Base-by-base conservation (phyloP, 1,140 invertebrate genomes). In the Eriosoma lanigerum region DNA sequence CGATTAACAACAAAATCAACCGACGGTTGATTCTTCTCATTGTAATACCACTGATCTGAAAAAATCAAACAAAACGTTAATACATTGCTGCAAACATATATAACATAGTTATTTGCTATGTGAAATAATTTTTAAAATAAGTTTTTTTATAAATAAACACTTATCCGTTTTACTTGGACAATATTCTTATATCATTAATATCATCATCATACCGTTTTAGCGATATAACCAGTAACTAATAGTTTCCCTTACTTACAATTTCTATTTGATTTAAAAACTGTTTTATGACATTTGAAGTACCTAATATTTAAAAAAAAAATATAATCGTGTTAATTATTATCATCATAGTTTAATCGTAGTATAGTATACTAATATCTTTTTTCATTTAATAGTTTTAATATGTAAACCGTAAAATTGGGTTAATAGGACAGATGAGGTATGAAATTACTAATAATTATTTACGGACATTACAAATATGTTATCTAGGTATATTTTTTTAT, bases 21-120 rank as follows among this genome's bases (percentile, higher is more conserved):
- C 75, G 75, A 78, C 75, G 75, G 75, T 78, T 62, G 75, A 78
- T 78, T 78, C 75, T 78, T 78, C 75, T 78, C 75, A 78, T 78
- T 78, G 21, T 78, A 60, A 78, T 26, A 78, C 75, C 75, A 78
- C 75, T 21, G 56, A 78, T 60, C 75, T 78, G 54, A 48, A 75
- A 78, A 48, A 60, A 78, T 58, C 38, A 46, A 21, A 75, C 38
- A 46, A 21, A 12, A 52, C 13, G 17, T 72, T 9, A 72, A 26
- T 52, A 15, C 26, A 19, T 52, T 48, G 21, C 12, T 0, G 26
- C 10, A 52, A 6, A 50, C 48, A 15, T 21, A 5, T n/a, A 38
- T 13, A 0, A 15, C 29, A 29, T 17, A 58, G 1, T 3, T 19
- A 29, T 62, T 62, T n/a, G n/a, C n/a, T n/a, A n/a, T n/a, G n/a